Evolutionary conservation across 2,113 vertebrate genomes (phyloP).

Genomic region (Halichoeres trimaculatus): DNA sequence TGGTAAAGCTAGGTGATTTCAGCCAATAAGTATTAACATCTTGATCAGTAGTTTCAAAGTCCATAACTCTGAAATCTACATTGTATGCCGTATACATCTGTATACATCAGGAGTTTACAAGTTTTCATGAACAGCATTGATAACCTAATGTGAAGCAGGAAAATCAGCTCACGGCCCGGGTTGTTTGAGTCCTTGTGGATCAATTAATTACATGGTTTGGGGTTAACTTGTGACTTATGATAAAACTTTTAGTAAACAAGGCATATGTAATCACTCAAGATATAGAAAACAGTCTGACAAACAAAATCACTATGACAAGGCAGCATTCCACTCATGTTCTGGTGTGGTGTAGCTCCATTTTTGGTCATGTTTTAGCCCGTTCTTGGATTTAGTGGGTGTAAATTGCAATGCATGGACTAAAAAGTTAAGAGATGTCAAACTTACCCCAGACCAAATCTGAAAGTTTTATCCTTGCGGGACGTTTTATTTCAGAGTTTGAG

Average conservation of each 20-base stretch:
- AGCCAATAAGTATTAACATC: background rate
- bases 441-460: slow-evolving; percentile 71
- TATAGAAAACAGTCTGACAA: background rate
- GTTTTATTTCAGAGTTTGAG: slow-evolving; percentile 82
- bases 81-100: background rate
- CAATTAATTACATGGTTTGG: slow-evolving; percentile 10
- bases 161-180: slow-evolving; percentile 3
- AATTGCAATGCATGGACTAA: slow-evolving; percentile 10
- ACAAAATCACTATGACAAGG: background rate
- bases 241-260: background rate
- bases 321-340: background rate
- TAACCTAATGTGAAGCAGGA: slow-evolving; percentile 9
- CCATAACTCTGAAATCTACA: background rate
- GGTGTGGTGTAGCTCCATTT: slow-evolving; percentile 6
- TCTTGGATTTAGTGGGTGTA: background rate
- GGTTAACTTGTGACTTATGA: background rate
- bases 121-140: no score
- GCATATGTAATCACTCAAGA: background rate
- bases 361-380: background rate
- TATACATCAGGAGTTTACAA: no score
- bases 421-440: slow-evolving; percentile 71
- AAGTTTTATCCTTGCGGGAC: slow-evolving; percentile 78
- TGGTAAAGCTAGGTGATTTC: background rate
- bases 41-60: background rate
- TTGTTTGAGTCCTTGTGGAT: slow-evolving; percentile 37